phyloP scores from a whole-genome alignment of 2,888 invertebrate genomes.

The Tetragonula carbonaria region DNA sequence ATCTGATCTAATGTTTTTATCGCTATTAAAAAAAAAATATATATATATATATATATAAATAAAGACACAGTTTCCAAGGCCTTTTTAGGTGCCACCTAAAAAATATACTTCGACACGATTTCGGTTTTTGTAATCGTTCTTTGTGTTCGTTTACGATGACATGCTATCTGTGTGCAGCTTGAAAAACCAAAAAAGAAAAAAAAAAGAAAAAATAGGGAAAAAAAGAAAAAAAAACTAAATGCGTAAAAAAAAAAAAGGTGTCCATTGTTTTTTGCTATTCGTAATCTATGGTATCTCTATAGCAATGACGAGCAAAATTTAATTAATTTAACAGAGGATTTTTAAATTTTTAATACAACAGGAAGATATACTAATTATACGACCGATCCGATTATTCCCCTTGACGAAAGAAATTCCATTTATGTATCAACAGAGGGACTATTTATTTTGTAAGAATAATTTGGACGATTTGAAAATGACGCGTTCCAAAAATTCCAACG shows the following conservation, averaged over 20 bases:
- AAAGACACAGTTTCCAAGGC: slow-evolving; percentile 68
- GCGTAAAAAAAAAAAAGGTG: neutral
- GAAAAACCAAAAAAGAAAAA: neutral
- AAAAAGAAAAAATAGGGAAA: neutral
- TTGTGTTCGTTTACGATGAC: slow-evolving; percentile 52
- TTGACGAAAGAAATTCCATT: neutral
- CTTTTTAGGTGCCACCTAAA: slow-evolving; percentile 66
- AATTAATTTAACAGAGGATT: slow-evolving; percentile 5
- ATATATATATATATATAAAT: neutral
- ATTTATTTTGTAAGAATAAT: neutral
- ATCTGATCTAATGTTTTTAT: slow-evolving; percentile 65
- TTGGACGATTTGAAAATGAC: neutral
- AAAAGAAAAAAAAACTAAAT: neutral
- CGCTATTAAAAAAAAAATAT: slow-evolving; percentile 37
- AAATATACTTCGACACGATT: slow-evolving; percentile 45
- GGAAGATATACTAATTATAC: neutral
- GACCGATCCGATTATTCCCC: neutral
- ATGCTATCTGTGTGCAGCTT: slow-evolving; percentile 46
- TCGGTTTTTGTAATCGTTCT: slow-evolving; percentile 49
- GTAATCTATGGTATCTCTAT: slow-evolving; percentile 1
- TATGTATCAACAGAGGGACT: too few relatives aligned
- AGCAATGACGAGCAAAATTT: neutral
- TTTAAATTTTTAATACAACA: neutral
- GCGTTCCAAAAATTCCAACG: neutral
- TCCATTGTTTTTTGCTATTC: slow-evolving; percentile 22